phyloP scores from a whole-genome alignment of 2,888 invertebrate genomes.

The Drosophila basisetae region DNA sequence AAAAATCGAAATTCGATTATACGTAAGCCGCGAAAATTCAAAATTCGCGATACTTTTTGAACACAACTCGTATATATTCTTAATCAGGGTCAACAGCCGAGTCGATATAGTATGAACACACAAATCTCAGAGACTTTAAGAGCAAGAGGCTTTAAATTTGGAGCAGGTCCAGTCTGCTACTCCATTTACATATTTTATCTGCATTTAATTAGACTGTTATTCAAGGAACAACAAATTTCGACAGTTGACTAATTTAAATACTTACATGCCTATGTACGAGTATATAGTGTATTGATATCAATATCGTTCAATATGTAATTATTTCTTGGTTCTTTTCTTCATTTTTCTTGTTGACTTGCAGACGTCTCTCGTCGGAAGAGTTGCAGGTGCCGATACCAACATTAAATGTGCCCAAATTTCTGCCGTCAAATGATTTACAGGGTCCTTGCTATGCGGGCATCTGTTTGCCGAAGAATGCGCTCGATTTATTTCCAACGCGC shows the following conservation, averaged over 20 bases:
- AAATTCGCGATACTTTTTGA: too few relatives aligned
- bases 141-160: too few relatives aligned
- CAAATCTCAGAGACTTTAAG: too few relatives aligned
- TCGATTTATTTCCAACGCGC: slow-evolving; percentile 84
- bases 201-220: too few relatives aligned
- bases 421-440: slow-evolving; percentile 82
- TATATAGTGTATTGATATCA: neutral
- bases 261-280: too few relatives aligned
- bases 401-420: slow-evolving; percentile 83
- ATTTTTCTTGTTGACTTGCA: slow-evolving; percentile 27
- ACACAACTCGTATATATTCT: too few relatives aligned
- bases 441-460: slow-evolving; percentile 85
- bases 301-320: neutral
- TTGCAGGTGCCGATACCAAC: slow-evolving; percentile 82
- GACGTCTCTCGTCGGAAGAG: slow-evolving; percentile 81
- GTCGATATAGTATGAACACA: too few relatives aligned
- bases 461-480: slow-evolving; percentile 85
- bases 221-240: neutral
- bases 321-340: neutral
- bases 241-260: neutral
- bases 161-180: too few relatives aligned
- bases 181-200: neutral
- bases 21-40: too few relatives aligned
- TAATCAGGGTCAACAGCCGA: too few relatives aligned
- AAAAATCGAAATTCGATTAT: too few relatives aligned